phyloP scores from a whole-genome alignment of 2,797 vertebrate species.

The Aldrovandia affinis region DNA sequence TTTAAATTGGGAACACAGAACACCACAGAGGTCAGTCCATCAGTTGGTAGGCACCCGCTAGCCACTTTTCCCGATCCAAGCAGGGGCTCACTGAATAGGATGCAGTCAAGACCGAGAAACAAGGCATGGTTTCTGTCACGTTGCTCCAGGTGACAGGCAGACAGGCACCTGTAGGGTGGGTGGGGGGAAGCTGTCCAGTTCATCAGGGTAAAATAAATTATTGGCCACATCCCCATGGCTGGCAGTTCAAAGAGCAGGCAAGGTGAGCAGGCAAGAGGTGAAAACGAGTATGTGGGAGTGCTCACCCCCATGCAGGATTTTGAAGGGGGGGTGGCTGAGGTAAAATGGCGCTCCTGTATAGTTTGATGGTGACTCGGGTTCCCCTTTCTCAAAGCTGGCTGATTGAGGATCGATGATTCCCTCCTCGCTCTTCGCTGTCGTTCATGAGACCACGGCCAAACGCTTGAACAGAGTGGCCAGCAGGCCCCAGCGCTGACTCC shows the following conservation, averaged over 20 bases:
- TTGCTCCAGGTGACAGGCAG: neutral
- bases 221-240: neutral
- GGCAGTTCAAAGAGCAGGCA: neutral
- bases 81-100: neutral
- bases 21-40: constrained; percentile 10
- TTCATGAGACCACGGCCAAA: neutral
- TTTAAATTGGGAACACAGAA: neutral
- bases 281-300: neutral
- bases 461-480: too few relatives aligned
- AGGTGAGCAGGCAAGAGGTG: neutral
- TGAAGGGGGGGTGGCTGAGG: neutral
- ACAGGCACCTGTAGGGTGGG: neutral
- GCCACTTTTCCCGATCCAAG: neutral
- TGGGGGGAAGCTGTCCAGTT: neutral
- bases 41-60: neutral
- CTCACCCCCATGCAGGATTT: neutral
- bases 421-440: neutral
- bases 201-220: neutral
- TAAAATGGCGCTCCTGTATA: neutral
- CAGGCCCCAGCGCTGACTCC: neutral
- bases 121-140: neutral
- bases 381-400: neutral
- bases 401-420: neutral
- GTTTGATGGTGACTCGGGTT: neutral
- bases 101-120: neutral